phyloP scores from a whole-genome alignment of 2,888 invertebrate species.

The Carcina quercana region DNA sequence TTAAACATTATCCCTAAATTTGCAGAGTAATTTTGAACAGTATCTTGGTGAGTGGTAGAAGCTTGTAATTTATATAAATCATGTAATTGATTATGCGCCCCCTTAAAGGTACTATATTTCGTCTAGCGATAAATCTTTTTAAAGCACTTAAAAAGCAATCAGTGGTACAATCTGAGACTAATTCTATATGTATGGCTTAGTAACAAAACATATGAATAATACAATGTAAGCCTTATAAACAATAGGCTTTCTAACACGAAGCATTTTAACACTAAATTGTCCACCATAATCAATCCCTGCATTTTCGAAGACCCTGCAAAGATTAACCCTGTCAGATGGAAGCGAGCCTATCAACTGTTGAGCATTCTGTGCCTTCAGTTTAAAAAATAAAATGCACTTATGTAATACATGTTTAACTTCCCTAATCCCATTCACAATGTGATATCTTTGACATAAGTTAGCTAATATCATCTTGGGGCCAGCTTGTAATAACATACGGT shows the following conservation, averaged over 20 bases:
- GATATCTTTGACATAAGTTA: slow-evolving; percentile 6
- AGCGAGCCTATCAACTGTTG: slow-evolving; percentile 3
- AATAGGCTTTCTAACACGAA: neutral
- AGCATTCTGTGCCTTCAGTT: neutral
- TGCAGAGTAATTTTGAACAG: neutral
- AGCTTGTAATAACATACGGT: slow-evolving; percentile 8
- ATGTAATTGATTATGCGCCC: neutral
- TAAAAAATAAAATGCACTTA: slow-evolving; percentile 1
- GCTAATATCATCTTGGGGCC: slow-evolving; percentile 4
- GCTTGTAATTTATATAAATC: neutral
- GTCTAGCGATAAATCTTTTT: slow-evolving; percentile 9
- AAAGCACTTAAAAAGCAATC: slow-evolving; percentile 7
- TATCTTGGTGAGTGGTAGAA: neutral
- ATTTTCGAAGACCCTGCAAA: neutral
- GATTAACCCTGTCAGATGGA: slow-evolving; percentile 2
- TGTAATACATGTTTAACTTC: slow-evolving; percentile 8
- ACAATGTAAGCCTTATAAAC: slow-evolving; percentile 2
- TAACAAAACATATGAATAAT: slow-evolving; percentile 5
- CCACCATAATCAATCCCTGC: slow-evolving; percentile 5
- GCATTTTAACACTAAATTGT: slow-evolving; percentile 2
- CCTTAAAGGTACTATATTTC: slow-evolving; percentile 8
- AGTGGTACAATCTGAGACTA: slow-evolving; percentile 8
- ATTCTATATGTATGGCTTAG: slow-evolving; percentile 11
- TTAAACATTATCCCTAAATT: slow-evolving; percentile 4
- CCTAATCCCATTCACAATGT: slow-evolving; percentile 6